Evolutionary conservation across 2,888 invertebrate genomes (phyloP), one percentile per base, ranked within the genome.

Genomic region (Diaphora mendica): DNA sequence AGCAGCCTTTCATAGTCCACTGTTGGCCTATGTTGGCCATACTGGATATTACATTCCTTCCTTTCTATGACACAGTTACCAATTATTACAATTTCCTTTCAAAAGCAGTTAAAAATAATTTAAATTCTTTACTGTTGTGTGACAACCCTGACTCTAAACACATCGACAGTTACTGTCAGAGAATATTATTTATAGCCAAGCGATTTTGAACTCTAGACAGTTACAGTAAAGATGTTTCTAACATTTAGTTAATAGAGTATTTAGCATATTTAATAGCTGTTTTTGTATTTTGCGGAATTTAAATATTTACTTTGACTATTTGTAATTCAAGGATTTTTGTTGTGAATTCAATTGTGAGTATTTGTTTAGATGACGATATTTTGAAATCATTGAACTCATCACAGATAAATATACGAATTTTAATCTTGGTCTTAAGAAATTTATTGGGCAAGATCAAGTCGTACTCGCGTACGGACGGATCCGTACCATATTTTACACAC

Each of bases 261-360:
- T 79, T 39, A 67, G 74, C 62, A 68, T 72, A 78, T 55, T 35
- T 62, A 77, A 72, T 68, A 51, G 66, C 69, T 77, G 74, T 77
- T 82, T 80, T 76, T 77, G 69, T 79, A 79, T 75, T 80, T 76
- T 67, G 79, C 75, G 55, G 64, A 77, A 77, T 77, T 76, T 71
- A 80, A 83, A 82, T 77, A 82, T 84, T 84, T 82, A 74, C 77
- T 77, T 23, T 70, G 75, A 84, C 80, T 84, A 79, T 82, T 83
- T 78, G 75, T 71, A 44, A 79, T 82, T 77, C 83, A 84, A 84
- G 82, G 84, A 78, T 84, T 83, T 84, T 39, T 64, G 44, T 48
- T 64, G 64, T 64, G 35, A 48, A 64, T 64, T 64, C 70, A 11
- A 30, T 67, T 67, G 67, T 39, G n/a, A 35, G 23, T 65, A 65